Percentiles rank a stretch among this genome's conserved stretches.
phyloP scores from a whole-genome alignment of 2,113 vertebrate species.

The Ancistrus triradiatus region DNA sequence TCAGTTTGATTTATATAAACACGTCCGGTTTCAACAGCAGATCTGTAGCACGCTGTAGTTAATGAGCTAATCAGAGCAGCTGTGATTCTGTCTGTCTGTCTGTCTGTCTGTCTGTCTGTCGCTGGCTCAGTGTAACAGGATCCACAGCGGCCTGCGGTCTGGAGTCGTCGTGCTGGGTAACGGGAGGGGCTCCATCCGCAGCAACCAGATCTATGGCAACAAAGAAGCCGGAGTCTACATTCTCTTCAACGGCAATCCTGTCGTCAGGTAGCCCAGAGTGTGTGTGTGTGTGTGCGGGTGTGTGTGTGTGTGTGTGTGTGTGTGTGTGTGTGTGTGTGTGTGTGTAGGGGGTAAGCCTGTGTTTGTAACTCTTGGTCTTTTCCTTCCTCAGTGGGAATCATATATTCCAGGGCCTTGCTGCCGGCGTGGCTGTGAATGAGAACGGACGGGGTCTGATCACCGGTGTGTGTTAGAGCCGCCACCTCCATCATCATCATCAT shows the following conservation, averaged over 20 bases:
- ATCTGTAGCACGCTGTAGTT: too few relatives aligned
- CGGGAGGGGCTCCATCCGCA: constrained; percentile 84
- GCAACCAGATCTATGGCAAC: constrained; percentile 90
- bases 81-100: neutral
- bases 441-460: constrained; percentile 86
- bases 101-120: constrained; percentile 21
- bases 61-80: too few relatives aligned
- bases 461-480: too few relatives aligned
- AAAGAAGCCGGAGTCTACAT: constrained; percentile 92
- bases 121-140: constrained; percentile 81
- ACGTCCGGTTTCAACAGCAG: too few relatives aligned
- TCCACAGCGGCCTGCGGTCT: constrained; percentile 87
- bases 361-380: neutral
- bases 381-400: constrained; percentile 77
- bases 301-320: too few relatives aligned
- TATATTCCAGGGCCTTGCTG: constrained; percentile 87
- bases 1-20: too few relatives aligned
- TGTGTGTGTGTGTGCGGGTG: too few relatives aligned
- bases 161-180: constrained; percentile 87
- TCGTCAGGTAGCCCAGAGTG: constrained; percentile 85
- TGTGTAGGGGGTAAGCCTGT: neutral
- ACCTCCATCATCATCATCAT: neutral
- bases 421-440: constrained; percentile 88
- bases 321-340: too few relatives aligned
- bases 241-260: constrained; percentile 84